Base-by-base conservation (phyloP, 1,140 invertebrate species). In the Philopotamus ludificatus region DNA sequence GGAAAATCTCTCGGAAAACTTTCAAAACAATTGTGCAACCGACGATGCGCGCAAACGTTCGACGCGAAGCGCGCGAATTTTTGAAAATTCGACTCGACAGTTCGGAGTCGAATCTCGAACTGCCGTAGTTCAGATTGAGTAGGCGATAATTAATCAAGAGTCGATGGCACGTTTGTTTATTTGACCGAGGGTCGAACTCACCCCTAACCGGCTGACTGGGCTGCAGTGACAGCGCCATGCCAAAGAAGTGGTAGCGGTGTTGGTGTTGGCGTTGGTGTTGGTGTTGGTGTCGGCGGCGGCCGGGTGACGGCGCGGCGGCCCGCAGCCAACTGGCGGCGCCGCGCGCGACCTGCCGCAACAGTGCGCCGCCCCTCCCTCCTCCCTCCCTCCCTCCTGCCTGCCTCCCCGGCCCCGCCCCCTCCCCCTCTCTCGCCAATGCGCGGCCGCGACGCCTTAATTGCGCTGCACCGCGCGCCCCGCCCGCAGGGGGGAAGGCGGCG, bases 301-400 rank as follows among this genome's bases (percentile, higher is more conserved):
- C 3, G 25, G 16, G 15, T 18, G 34, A 45, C 22, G n/a, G 57
- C 15, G 18, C 1, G 9, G 47, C 3, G 18, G 20, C 15, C 9
- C 59, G 3, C 21, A 23, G 1, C 10, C 49, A 51, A 41, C 22
- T 23, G 50, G 61, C 73, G 70, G 63, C 70, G 59, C 74, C 73
- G 70, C 72, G 71, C 74, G 74, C 54, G 77, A 81, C 79, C 79
- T 81, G 79, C 79, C 78, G 78, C 79, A 81, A 81, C 76, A 81
- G 77, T 80, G 79, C 65, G 71, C 70, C 44, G 53, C 57, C 51
- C 28, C 63, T 42, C 16, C 59, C 47, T 25, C 16, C 9, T 51
- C 50, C 28, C 39, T 42, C 44, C 57, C 12, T 55, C 10, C 54
- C 15, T 3, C 49, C 12, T 9, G 28, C 9, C 20, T 41, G 23